These are phyloP conservation scores for Diadema setosum DNA, from an alignment of 35 echinoderm and acorn worm genomes.

Conservation along the genomic window DNA sequence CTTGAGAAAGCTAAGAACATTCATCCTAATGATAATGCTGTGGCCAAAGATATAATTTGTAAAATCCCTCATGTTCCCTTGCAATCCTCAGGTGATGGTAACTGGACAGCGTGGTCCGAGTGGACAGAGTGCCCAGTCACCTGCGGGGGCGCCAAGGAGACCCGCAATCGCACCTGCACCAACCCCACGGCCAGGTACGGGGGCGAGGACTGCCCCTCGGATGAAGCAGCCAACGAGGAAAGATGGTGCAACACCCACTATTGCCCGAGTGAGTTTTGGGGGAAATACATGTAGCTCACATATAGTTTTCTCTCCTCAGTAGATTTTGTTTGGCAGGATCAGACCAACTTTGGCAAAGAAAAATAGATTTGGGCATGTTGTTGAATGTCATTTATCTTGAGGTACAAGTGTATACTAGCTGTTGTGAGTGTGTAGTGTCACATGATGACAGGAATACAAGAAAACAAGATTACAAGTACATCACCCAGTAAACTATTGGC, in stretches of 20 bases:
- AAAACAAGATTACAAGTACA: too few relatives aligned
- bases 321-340: too few relatives aligned
- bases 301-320: too few relatives aligned
- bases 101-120: constrained; percentile 61
- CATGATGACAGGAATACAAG: too few relatives aligned
- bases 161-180: constrained; percentile 65
- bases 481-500: too few relatives aligned
- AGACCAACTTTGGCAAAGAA: too few relatives aligned
- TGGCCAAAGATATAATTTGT: background rate
- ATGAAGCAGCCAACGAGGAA: constrained; percentile 12
- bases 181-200: constrained; percentile 49
- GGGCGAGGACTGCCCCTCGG: constrained; percentile 46
- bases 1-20: too few relatives aligned
- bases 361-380: too few relatives aligned
- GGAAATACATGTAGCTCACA: too few relatives aligned
- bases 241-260: constrained; percentile 57
- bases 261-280: constrained; percentile 70
- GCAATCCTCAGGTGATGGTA: constrained; percentile 27
- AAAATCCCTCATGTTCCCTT: background rate
- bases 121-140: constrained; percentile 67
- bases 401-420: too few relatives aligned
- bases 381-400: too few relatives aligned
- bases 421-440: too few relatives aligned
- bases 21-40: background rate
- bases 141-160: constrained; percentile 64